These are phyloP conservation scores for Amblyjoppa fuscipennis DNA, from an alignment of 2,888 invertebrate genomes.

Conservation along the genomic window DNA sequence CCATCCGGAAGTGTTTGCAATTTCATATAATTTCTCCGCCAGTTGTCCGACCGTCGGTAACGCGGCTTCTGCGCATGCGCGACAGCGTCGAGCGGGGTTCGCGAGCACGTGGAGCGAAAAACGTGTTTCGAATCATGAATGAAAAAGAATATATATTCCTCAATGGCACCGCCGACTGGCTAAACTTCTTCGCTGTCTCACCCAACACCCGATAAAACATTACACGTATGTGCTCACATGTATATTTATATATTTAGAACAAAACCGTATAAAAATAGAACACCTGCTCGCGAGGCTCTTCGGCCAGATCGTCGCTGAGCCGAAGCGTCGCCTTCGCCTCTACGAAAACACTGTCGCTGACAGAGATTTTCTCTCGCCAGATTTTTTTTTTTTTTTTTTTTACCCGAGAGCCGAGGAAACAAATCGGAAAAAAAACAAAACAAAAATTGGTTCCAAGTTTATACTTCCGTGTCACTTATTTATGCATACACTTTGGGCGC, in stretches of 20 bases:
- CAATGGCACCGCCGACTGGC: slow-evolving; percentile 47
- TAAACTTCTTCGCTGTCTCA: slow-evolving; percentile 1
- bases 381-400: background rate
- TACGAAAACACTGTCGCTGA: slow-evolving; percentile 10
- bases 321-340: slow-evolving; percentile 12
- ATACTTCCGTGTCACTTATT: too few relatives aligned
- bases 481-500: too few relatives aligned
- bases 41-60: background rate
- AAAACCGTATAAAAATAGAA: slow-evolving; percentile 60
- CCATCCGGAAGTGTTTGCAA: too few relatives aligned
- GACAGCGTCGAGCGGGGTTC: too few relatives aligned
- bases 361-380: slow-evolving; percentile 1
- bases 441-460: background rate
- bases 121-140: slow-evolving; percentile 62
- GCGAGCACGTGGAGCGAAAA: background rate
- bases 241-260: slow-evolving; percentile 42
- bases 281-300: slow-evolving; percentile 51
- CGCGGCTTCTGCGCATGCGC: background rate
- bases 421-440: background rate
- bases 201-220: background rate
- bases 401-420: background rate
- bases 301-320: slow-evolving; percentile 31
- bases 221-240: background rate
- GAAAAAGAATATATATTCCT: slow-evolving; percentile 56
- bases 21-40: too few relatives aligned